phyloP scores from a whole-genome alignment of 2,888 invertebrate genomes.

The Tenthredo notha region DNA sequence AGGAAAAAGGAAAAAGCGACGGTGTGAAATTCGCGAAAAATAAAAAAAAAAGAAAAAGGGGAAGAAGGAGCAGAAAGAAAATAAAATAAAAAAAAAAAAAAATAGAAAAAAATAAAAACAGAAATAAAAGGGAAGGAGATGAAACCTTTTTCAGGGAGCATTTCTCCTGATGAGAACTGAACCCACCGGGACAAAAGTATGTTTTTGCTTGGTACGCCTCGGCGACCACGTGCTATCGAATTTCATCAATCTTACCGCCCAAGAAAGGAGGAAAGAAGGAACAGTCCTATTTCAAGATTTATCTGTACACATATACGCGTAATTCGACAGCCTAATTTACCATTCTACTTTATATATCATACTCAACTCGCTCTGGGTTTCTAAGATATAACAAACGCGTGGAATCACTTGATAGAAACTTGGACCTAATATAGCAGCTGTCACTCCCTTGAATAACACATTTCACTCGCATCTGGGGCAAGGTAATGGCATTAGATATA shows the following conservation, averaged over 20 bases:
- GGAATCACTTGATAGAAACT: background rate
- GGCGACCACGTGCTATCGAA: constrained; percentile 50
- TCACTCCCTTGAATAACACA: background rate
- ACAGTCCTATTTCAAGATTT: constrained; percentile 23
- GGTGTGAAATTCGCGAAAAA: background rate
- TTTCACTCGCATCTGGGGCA: background rate
- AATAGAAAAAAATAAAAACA: background rate
- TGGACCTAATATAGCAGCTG: background rate
- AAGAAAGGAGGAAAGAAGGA: constrained; percentile 7
- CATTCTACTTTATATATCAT: background rate
- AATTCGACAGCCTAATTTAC: constrained; percentile 32
- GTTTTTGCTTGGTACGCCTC: constrained; percentile 47
- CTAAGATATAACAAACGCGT: background rate
- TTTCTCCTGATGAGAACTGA: constrained; percentile 46
- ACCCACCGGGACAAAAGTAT: constrained; percentile 49
- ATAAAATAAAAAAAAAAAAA: too few relatives aligned
- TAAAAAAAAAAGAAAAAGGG: background rate
- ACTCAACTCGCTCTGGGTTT: background rate
- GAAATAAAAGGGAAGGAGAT: constrained; percentile 12
- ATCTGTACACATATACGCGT: background rate
- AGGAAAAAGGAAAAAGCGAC: background rate
- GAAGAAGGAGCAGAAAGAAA: background rate
- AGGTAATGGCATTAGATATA: background rate
- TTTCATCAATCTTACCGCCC: constrained; percentile 43
- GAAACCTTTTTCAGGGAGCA: constrained; percentile 45